Conservation (phyloP, 2,888 invertebrate species). For the Noctua pronuba region DNA sequence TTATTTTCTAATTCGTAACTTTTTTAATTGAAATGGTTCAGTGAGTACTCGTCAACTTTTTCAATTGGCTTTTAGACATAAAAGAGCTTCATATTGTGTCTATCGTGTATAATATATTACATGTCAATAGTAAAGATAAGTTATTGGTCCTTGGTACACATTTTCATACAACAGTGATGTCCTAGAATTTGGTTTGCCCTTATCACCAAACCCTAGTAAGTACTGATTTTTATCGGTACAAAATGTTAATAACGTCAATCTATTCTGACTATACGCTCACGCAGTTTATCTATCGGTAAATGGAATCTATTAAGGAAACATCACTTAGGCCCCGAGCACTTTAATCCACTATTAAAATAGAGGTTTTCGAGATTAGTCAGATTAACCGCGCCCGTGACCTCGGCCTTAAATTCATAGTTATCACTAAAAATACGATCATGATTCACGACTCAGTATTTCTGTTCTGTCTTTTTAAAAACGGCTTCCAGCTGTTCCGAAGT, state of each 20-base stretch:
- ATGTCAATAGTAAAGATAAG: neutral
- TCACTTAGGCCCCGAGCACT: constrained; percentile 53
- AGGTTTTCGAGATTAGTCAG: constrained; percentile 59
- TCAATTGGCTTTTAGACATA: neutral
- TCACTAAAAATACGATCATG: constrained; percentile 75
- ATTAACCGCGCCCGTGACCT: constrained; percentile 78
- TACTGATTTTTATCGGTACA: constrained; percentile 36
- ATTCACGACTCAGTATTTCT: constrained; percentile 54
- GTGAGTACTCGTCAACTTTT: neutral
- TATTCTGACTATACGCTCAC: constrained; percentile 28
- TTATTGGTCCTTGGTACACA: neutral
- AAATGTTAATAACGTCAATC: constrained; percentile 32
- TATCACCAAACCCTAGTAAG: constrained; percentile 22
- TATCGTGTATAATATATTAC: neutral
- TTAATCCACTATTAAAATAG: constrained; percentile 61
- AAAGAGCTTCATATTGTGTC: neutral
- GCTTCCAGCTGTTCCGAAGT: constrained; percentile 61
- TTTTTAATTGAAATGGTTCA: constrained; percentile 18
- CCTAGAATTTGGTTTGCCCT: constrained; percentile 15
- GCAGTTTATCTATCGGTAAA: constrained; percentile 57
- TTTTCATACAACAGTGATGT: constrained; percentile 3
- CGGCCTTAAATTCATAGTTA: constrained; percentile 76
- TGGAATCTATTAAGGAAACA: constrained; percentile 63
- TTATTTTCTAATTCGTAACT: constrained; percentile 3
- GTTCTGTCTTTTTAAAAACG: constrained; percentile 52